Base-by-base conservation (phyloP, 2,888 invertebrate species). In the Protonemura montana region DNA sequence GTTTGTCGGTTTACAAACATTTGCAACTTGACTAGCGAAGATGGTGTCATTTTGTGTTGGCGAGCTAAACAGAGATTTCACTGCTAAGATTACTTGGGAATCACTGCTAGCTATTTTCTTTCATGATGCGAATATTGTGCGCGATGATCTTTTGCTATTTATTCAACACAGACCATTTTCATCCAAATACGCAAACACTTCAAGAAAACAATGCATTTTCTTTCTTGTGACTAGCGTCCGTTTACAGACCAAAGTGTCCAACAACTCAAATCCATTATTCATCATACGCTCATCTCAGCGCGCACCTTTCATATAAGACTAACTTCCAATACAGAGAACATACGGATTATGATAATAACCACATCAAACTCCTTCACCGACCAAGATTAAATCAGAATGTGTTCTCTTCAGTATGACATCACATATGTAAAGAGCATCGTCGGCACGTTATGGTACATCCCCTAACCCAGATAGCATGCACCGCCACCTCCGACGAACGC, bases 271-370 rank as follows among this genome's bases (percentile, higher is more conserved):
- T 59, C 21, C 59, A 59, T 59, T 59, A 59, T 59, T 59, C 59
- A 59, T 21, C 7, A 21, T 59, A 59, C 13, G 59, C 21, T 59
- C 59, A 59, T 59, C 59, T 59, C 59, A 2, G n/a, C n/a, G n/a
- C n/a, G n/a, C 21, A 16, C 7, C 59, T 2, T 21, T 59, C 59
- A 59, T 59, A 59, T 59, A 16, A 59, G 59, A 59, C 59, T 59
- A 59, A 59, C 59, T 59, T 59, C 59, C 59, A 59, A 35, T 3
- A 59, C 59, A 59, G 59, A 59, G 59, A 59, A 59, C 59, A 59
- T 59, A 59, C 59, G 59, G 59, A 59, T 59, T 59, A 59, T 59
- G 59, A 59, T 59, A 59, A 59, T 59, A 59, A 59, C 59, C 59
- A 13, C 59, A 59, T 59, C 59, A 59, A 59, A 59, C 59, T 59